Base-by-base conservation (phyloP, 2,797 vertebrate genomes). In the Sebastes oblongus region DNA sequence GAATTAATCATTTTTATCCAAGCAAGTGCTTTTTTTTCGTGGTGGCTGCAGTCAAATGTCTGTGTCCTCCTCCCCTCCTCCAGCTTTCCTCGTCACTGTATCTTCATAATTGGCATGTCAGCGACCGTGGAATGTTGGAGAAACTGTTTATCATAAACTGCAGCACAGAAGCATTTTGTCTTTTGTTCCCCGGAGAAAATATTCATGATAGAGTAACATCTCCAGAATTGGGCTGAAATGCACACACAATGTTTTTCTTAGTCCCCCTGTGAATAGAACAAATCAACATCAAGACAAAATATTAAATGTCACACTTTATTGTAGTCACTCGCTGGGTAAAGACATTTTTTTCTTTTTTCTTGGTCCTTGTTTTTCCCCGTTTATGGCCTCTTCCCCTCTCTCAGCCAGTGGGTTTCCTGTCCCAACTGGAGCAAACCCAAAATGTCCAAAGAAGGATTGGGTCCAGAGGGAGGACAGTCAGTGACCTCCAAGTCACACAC, bases 381-480 rank as follows among this genome's bases (percentile, higher is more conserved):
- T 68, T 69, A 71, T 90, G 93, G 92, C 92, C 94, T 90, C 93
- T 88, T 89, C 85, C 86, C 89, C 87, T 54, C 84, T 87, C 77
- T 75, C 34, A 83, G 85, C 83, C 39, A 66, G 89, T 80, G 86
- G 66, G 82, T 92, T 93, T 94, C 93, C 94, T 94, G 92, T 82
- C 87, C 85, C 64, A 87, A 77, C 88, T 93, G 91, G 86, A 93
- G 71, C 77, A 76, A 77, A 86, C 81, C 81, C 86, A 92, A 81
- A 90, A 88, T 86, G 75, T 81, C 88, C 85, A 86, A 88, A 90
- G 88, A 91, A 91, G 88, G 89, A 90, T 70, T 54, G 32, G 66
- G 88, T 91, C 77, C 83, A 86, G 85, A 69, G 77, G 78, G 42
- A 80, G 78, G 78, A 81, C 58, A 67, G 79, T 50, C 66, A 7